These are phyloP conservation scores for Onychostoma macrolepis DNA, from an alignment of 2,113 vertebrate species.

Conservation along the genomic window DNA sequence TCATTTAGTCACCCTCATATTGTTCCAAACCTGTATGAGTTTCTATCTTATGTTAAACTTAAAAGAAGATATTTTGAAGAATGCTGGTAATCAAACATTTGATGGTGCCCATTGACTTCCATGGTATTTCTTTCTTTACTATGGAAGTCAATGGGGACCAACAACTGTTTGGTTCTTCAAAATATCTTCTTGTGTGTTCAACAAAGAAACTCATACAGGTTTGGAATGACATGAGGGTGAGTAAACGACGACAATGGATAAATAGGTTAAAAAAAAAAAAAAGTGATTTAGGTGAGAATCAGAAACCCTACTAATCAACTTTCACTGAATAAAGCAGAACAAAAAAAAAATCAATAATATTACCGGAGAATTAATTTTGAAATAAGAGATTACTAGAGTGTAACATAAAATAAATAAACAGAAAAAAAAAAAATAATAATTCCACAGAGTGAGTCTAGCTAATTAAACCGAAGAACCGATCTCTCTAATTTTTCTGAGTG, in stretches of 20 bases:
- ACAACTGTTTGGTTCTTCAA: too few relatives aligned
- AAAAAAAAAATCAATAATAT: neutral
- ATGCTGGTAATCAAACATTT: too few relatives aligned
- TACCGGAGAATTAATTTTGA: neutral
- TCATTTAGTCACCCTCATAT: too few relatives aligned
- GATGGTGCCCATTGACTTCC: too few relatives aligned
- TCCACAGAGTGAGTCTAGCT: neutral
- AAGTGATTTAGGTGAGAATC: neutral
- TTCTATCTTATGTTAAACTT: too few relatives aligned
- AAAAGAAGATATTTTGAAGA: too few relatives aligned
- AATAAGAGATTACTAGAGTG: neutral
- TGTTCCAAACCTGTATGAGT: too few relatives aligned
- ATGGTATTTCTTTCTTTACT: too few relatives aligned
- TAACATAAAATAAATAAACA: neutral
- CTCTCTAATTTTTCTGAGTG: neutral
- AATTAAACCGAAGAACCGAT: neutral
- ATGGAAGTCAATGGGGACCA: too few relatives aligned
- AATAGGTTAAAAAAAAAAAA: neutral
- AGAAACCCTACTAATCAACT: neutral
- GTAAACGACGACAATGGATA: neutral
- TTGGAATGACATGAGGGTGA: too few relatives aligned
- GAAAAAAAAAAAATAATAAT: neutral
- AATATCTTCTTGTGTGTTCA: too few relatives aligned
- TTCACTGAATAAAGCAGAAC: neutral
- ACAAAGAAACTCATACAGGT: too few relatives aligned